Percentiles rank a stretch among this genome's conserved stretches.
Evolutionary conservation across 2,113 vertebrate genomes (phyloP).

Genomic region (Hymenochirus boettgeri): DNA sequence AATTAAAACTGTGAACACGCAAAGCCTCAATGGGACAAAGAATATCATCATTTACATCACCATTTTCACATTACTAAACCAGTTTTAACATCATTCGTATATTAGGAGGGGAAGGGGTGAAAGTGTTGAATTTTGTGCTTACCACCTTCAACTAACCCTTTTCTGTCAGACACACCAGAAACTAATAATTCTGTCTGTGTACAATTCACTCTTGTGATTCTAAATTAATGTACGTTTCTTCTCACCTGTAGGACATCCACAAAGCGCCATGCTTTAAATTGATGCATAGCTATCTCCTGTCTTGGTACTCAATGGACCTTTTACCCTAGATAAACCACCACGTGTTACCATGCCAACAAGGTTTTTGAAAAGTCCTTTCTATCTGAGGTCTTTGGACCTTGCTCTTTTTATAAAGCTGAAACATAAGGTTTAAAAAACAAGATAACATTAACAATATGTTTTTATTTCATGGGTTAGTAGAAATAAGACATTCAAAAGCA

Average conservation of each 20-base stretch:
- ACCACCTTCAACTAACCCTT: neutral
- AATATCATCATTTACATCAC: constrained; percentile 14
- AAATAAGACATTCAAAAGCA: no score
- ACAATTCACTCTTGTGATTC: neutral
- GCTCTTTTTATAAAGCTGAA: neutral
- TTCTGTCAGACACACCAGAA: neutral
- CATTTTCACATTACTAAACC: constrained; percentile 20
- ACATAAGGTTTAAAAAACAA: no score
- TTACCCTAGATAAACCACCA: constrained; percentile 23
- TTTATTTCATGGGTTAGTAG: no score
- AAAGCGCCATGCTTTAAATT: neutral
- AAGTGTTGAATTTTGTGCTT: neutral
- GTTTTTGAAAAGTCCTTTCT: constrained; percentile 13
- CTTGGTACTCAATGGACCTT: constrained; percentile 11
- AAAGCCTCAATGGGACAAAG: constrained; percentile 23
- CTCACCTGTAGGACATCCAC: neutral
- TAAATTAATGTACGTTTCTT: neutral
- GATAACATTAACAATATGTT: no score
- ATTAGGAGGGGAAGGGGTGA: neutral
- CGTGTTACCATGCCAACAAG: constrained; percentile 24
- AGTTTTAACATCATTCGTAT: neutral
- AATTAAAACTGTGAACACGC: constrained; percentile 25
- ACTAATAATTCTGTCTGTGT: neutral
- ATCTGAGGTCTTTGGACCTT: no score
- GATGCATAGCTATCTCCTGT: neutral